These are phyloP conservation scores for Heliornis fulica DNA, from an alignment of 2,113 vertebrate species.

Conservation along the genomic window DNA sequence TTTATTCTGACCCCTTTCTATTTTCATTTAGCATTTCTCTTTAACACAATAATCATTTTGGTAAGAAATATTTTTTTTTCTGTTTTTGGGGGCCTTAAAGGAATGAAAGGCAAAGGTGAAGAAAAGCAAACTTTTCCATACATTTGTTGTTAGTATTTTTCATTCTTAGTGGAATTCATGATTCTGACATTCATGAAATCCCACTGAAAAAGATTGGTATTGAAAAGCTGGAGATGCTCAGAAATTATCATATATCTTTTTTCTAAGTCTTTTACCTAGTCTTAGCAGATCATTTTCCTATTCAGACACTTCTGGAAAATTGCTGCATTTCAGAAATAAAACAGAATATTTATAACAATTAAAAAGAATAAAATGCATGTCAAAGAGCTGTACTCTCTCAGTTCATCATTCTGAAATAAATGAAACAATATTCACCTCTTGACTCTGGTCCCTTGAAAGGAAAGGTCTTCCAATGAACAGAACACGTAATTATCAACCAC, in stretches of 20 bases:
- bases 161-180: background rate
- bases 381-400: background rate
- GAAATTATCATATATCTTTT: background rate
- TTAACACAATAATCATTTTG: background rate
- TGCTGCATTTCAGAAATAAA: background rate
- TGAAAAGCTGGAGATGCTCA: background rate
- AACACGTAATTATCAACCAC: background rate
- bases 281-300: background rate
- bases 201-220: background rate
- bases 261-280: background rate
- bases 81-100: background rate
- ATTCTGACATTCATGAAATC: background rate
- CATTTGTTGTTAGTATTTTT: background rate
- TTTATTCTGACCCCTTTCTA: background rate
- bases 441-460: background rate
- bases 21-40: background rate
- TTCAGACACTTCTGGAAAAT: background rate
- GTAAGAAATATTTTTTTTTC: background rate
- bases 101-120: background rate
- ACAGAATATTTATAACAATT: background rate
- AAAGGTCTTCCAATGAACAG: background rate
- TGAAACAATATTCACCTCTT: background rate
- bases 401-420: background rate
- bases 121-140: background rate
- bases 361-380: background rate